Evolutionary conservation across 2,797 vertebrate genomes (phyloP).

Genomic region (Sebastes hubbsi): DNA sequence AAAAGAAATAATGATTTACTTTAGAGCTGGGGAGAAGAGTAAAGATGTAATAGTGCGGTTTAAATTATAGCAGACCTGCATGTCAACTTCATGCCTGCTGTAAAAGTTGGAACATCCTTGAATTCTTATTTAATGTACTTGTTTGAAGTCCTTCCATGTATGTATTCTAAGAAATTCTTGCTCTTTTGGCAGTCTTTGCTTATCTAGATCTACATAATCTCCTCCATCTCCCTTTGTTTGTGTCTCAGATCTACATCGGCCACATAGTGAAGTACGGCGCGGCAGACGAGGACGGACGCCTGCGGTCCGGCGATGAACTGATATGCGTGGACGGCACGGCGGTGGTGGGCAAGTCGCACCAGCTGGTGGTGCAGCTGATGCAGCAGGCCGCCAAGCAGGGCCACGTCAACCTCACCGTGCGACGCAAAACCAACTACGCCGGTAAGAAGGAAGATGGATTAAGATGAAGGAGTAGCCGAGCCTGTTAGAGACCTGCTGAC

Average conservation of each 20-base stretch:
- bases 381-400: constrained; percentile 99
- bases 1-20: constrained; percentile 44
- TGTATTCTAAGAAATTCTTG: not conserved
- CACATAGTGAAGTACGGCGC: constrained; percentile 98
- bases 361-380: constrained; percentile 98
- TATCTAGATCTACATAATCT: not conserved
- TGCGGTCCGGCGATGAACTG: constrained; percentile 96
- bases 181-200: not conserved
- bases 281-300: constrained; percentile 94
- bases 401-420: constrained; percentile 96
- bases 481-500: too few species aligned
- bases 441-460: constrained; percentile 76
- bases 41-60: not conserved
- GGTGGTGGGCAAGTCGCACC: constrained; percentile 97
- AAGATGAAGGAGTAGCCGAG: not conserved
- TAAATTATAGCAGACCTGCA: not conserved
- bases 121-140: not conserved
- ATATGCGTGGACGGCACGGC: constrained; percentile 97
- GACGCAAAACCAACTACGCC: constrained; percentile 93
- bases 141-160: not conserved
- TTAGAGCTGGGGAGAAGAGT: constrained; percentile 9
- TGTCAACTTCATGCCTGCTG: not conserved
- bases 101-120: not conserved
- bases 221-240: not conserved
- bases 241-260: constrained; percentile 94